Percentiles rank a stretch among this genome's conserved stretches.
Evolutionary conservation across 2,888 invertebrate genomes (phyloP).

Genomic region (Pyrgus malvae): DNA sequence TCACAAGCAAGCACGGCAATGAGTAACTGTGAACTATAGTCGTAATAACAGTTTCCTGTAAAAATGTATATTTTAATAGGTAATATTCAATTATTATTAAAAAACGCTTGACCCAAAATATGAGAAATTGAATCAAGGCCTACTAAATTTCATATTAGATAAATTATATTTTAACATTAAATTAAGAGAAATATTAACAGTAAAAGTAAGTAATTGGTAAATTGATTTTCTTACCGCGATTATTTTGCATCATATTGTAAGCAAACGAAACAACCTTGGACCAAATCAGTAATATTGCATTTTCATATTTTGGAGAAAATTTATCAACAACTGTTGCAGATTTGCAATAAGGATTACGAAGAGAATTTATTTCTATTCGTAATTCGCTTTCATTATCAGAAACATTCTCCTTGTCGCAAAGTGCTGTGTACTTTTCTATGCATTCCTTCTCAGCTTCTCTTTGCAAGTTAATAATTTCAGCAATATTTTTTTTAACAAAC

Average conservation of each 20-base stretch:
- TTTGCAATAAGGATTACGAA: too few relatives aligned
- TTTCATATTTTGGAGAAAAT: conserved; percentile 39
- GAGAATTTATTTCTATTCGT: too few relatives aligned
- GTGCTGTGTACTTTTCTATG: conserved; percentile 49
- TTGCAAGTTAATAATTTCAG: conserved; percentile 52
- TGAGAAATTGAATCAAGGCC: too few relatives aligned
- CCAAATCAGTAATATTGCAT: conserved; percentile 53
- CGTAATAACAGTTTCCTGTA: conserved; percentile 69
- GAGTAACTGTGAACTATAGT: conserved; percentile 67
- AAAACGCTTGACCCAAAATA: too few relatives aligned
- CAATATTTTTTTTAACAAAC: conserved; percentile 43
- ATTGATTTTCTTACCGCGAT: conserved; percentile 50
- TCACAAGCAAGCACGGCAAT: conserved; percentile 69
- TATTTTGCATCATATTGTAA: conserved; percentile 60
- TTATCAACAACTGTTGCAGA: conserved; percentile 31
- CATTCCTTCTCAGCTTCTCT: conserved; percentile 54
- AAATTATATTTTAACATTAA: too few relatives aligned
- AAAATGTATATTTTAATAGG: conserved; percentile 30
- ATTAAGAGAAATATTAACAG: too few relatives aligned
- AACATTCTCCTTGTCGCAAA: conserved; percentile 42
- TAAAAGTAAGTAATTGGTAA: too few relatives aligned
- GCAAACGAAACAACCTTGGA: conserved; percentile 67
- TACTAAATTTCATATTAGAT: too few relatives aligned
- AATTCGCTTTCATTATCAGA: conserved; percentile 39
- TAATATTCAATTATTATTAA: too few relatives aligned